Evolutionary conservation across 2,113 vertebrate genomes (phyloP), one percentile per base, ranked within the genome.

Genomic region (Microtus oregoni): DNA sequence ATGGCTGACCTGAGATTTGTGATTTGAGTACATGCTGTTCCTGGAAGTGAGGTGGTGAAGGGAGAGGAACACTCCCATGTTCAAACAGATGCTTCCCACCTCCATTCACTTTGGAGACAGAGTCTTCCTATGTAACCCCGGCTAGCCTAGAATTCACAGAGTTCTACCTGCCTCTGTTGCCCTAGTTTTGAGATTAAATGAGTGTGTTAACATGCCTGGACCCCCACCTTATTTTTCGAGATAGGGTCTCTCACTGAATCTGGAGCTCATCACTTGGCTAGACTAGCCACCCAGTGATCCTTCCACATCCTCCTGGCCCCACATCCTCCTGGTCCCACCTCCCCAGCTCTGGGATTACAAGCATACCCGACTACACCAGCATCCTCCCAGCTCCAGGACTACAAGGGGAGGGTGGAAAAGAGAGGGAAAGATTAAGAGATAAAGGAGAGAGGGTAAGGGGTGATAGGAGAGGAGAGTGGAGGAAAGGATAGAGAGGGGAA

Each of bases 21-120:
- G 92, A 77, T 88, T 47, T 82, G 72, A 86, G 15, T 61, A 70
- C 50, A 30, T 89, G 15, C 73, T 93, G 61, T 76, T 92, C 38
- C 72, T 81, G 58, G 15, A 58, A 94, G 50, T 2, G 7, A 30
- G 17, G 1, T 79, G 50, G 73, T 13, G 10, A 58, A 68, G n/a
- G 38, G 26, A 20, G 19, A 50, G 26, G 32, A 88, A 58, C 50
- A 24, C 19, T 5, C 91, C 44, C 30, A 3, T 0, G 1, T 2
- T 58, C 24, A 38, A 44, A 79, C 22, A 55, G 38, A 8, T 70
- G 78, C 22, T 14, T 30, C 22, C 30, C 30, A 1, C 19, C 10
- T 50, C 35, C 2, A 4, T 65, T 85, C 32, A 65, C 30, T 41
- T 47, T 67, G 44, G 61, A 67, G 26, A 47, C 26, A 67, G 55